phyloP scores from a whole-genome alignment of 2,113 vertebrate species.

The Sinocyclocheilus anshuiensis region DNA sequence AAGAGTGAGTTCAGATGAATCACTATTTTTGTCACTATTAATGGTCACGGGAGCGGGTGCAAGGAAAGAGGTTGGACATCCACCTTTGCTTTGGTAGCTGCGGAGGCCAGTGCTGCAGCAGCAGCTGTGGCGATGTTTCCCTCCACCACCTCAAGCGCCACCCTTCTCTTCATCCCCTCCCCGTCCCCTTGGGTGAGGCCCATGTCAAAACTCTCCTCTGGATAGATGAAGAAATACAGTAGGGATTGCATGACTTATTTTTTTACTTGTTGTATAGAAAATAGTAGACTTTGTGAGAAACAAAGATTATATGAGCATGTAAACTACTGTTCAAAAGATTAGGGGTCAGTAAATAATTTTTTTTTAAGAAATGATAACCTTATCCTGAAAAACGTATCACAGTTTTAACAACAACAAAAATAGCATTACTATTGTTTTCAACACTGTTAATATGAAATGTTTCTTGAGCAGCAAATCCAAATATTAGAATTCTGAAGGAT shows the following conservation, averaged over 20 bases:
- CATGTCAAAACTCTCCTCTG: conserved; percentile 83
- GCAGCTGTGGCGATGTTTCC: conserved; percentile 90
- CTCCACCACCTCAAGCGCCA: conserved; percentile 89
- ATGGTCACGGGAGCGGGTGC: background rate
- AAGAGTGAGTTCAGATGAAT: background rate
- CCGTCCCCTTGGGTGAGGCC: conserved; percentile 79
- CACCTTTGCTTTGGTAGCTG: conserved; percentile 98
- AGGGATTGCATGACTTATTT: background rate
- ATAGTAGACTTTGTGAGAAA: background rate
- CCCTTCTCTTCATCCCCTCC: conserved; percentile 79
- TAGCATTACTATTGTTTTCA: background rate
- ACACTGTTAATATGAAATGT: background rate
- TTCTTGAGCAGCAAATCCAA: background rate
- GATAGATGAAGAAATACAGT: conserved; percentile 42
- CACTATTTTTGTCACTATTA: background rate
- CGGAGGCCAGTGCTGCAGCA: conserved; percentile 91
- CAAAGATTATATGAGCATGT: background rate
- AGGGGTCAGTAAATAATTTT: background rate
- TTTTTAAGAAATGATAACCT: background rate
- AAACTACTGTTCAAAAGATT: background rate
- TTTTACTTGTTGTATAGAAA: background rate
- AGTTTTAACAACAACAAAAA: background rate
- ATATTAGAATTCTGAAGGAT: background rate
- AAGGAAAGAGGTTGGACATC: background rate
- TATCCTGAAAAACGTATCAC: background rate